Evolutionary conservation across 2,797 vertebrate genomes (phyloP), one percentile per base, ranked within the genome.

Genomic region (Acestrorhynchus altus): DNA sequence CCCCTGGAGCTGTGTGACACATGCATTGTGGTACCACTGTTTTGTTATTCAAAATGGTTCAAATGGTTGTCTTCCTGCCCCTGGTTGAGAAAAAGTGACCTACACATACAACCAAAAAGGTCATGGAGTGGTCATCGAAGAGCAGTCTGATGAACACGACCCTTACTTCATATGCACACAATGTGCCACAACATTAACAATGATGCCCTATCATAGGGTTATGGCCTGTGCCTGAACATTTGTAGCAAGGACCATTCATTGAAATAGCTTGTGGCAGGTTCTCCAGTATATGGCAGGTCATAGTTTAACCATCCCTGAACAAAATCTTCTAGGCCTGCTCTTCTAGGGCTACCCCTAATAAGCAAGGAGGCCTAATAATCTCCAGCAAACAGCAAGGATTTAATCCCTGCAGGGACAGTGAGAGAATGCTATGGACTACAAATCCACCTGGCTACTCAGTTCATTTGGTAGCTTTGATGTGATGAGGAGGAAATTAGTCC

Each of bases 311-410:
- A 39, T 24, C 18, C 52, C n/a, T 46, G n/a, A 20, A 28, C 24
- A 15, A 69, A 44, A 24, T 7, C 11, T n/a, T n/a, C n/a, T n/a
- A n/a, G n/a, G n/a, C 31, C 40, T 15, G 24, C 51, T 31, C 16
- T 11, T 47, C 51, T 24, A 67, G 22, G 11, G 35, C 39, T 20
- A 66, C 35, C 8, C 8, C n/a, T 18, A 76, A 47, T 52, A 49
- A 51, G 47, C 8, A 44, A 59, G 65, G 56, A 70, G 42, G 49
- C 49, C 49, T 60, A 69, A 69, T 49, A 24, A 49, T 69, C 64
- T n/a, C 16, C 4, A 22, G 18, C 26, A 61, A 40, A 39, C 46
- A n/a, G 16, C 11, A n/a, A 49, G n/a, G 16, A 57, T 20, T 47
- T 47, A 4, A 57, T n/a, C 26, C 20, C 18, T 65, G 10, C 22